Evolutionary conservation across 2,797 vertebrate genomes (phyloP), one percentile per base, ranked within the genome.

Genomic region (Chelon auratus): DNA sequence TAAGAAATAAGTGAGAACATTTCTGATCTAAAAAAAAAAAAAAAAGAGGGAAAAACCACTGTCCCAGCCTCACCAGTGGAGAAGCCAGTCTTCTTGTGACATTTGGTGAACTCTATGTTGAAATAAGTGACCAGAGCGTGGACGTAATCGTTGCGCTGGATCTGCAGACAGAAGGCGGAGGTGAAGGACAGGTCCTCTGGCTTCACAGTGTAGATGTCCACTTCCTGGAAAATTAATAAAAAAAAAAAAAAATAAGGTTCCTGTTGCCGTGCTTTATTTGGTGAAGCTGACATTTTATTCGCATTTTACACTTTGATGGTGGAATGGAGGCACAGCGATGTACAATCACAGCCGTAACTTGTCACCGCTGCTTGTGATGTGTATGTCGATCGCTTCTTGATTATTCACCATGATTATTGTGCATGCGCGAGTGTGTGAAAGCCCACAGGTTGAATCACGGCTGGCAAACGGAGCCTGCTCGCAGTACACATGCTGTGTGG

Each of bases 41-140:
- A 24, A 24, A 51, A 5, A n/a, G 17, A n/a, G n/a, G n/a, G 22
- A 22, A 22, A 22, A 22, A 22, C 22, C 15, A 26, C 20, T 22
- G 39, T 9, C 60, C 11, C n/a, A 39, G 24, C 5, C 83, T 88
- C 93, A 99, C 98, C 98, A 78, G 98, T 99, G 77, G 97, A 99
- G 92, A 99, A 99, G 51, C 97, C 97, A 2, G 97, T 99, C 90
- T 98, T 99, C 92, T 99, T 99, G 92, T 99, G 98, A 95, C 98
- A 99, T 93, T 99, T 99, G 2, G 97, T 99, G 95, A 99, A 99
- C 89, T 99, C 97, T 0, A 99, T 97, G 91, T 96, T 99, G 92
- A 99, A 99, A 84, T 99, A 99, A 60, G 98, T 99, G 88, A 99
- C 97, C 78, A 99, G 87, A n/a, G 97, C 98, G 0, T 99, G 97